These are phyloP conservation scores for Tigriopus californicus DNA, from an alignment of 2,888 invertebrate genomes.

Conservation along the genomic window DNA sequence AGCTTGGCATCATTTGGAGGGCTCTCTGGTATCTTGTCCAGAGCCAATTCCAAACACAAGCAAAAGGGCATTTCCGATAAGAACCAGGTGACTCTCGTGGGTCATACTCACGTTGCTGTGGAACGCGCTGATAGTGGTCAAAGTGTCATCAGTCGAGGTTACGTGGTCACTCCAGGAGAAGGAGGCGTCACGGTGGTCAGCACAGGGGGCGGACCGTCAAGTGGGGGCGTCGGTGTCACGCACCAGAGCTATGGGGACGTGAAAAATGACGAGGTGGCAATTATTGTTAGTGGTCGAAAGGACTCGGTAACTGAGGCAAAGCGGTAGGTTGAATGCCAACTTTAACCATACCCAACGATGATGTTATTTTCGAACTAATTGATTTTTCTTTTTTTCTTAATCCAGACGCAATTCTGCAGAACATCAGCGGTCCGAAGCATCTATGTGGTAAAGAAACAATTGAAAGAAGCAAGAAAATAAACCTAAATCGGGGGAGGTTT, in stretches of 20 bases:
- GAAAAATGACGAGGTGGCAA: conserved; percentile 12
- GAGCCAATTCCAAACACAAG: conserved; percentile 1
- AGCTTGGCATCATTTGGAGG: conserved; percentile 10
- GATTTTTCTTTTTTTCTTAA: background rate
- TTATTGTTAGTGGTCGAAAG: conserved; percentile 9
- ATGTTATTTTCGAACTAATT: background rate
- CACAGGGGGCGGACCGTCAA: background rate
- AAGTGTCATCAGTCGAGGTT: background rate
- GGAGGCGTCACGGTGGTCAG: background rate
- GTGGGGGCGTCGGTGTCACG: background rate
- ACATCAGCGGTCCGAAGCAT: background rate
- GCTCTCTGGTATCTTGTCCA: background rate
- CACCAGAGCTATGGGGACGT: background rate
- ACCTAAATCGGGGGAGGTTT: too few relatives aligned
- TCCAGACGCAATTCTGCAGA: conserved; percentile 5
- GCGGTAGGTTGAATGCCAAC: background rate
- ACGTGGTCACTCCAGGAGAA: background rate
- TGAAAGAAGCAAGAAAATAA: background rate
- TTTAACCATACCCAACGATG: background rate
- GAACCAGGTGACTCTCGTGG: background rate
- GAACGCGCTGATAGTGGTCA: background rate
- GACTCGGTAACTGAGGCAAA: conserved; percentile 9
- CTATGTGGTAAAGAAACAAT: conserved; percentile 8
- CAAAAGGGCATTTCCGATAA: background rate
- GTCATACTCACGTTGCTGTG: background rate